These are phyloP conservation scores for Galago senegalensis DNA, from an alignment of 2,797 vertebrate species.

Conservation along the genomic window DNA sequence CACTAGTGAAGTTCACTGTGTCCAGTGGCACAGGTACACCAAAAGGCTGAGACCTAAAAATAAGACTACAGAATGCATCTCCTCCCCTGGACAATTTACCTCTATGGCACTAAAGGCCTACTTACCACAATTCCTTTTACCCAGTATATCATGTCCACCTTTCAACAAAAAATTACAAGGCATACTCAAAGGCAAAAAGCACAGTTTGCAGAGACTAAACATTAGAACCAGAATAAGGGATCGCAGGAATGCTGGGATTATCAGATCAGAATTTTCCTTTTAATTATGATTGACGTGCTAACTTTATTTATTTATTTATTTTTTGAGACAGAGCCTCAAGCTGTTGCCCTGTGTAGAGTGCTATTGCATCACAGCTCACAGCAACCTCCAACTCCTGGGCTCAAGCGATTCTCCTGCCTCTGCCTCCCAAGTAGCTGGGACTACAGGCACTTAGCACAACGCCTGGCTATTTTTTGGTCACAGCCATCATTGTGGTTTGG, in stretches of 20 bases:
- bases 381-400: too few species aligned
- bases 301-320: too few species aligned
- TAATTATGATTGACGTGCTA: background rate
- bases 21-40: background rate
- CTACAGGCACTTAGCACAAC: too few species aligned
- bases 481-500: too few species aligned
- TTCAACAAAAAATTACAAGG: background rate
- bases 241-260: background rate
- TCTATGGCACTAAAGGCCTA: background rate
- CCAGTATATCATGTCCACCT: background rate
- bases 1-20: background rate
- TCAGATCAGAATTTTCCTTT: background rate
- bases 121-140: background rate
- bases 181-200: constrained; percentile 1
- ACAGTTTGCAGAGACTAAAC: background rate
- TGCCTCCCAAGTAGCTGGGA: too few species aligned
- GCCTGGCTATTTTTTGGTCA: too few species aligned
- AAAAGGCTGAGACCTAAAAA: background rate
- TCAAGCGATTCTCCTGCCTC: too few species aligned
- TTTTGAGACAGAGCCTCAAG: too few species aligned
- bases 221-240: background rate
- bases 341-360: too few species aligned
- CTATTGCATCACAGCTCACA: too few species aligned
- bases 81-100: background rate
- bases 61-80: background rate